Evolutionary conservation across 2,888 invertebrate species (phyloP).

Genomic region (Macrophya alboannulata): DNA sequence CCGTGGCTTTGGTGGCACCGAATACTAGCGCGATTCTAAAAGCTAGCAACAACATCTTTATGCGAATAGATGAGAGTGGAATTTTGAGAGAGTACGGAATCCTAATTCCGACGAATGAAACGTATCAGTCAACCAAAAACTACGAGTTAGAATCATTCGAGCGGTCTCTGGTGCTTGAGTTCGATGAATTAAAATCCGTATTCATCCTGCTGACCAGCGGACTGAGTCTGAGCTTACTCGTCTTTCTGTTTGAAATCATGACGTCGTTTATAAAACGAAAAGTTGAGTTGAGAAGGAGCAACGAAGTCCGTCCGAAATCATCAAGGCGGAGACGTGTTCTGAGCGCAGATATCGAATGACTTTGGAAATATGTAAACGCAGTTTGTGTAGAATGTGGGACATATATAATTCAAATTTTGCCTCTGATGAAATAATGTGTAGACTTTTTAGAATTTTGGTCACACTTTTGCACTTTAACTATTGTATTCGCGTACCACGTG

Average conservation of each 20-base stretch:
- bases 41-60: neutral
- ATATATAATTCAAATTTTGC: neutral
- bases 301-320: neutral
- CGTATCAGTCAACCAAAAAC: neutral
- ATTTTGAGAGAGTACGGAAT: neutral
- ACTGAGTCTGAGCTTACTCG: neutral
- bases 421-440: neutral
- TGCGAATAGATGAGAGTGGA: neutral
- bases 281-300: neutral
- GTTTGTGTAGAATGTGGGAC: neutral
- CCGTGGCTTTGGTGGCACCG: neutral
- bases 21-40: neutral
- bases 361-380: neutral
- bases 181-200: neutral
- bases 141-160: neutral
- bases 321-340: neutral
- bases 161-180: neutral
- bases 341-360: neutral
- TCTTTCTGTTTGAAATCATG: slow-evolving; percentile 15
- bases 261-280: neutral
- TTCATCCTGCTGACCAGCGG: slow-evolving; percentile 1
- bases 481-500: neutral
- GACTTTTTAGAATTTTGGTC: neutral
- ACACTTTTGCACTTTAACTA: neutral
- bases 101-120: neutral